These are phyloP conservation scores for Drosophila picticornis DNA, from an alignment of 2,888 invertebrate genomes.

Conservation along the genomic window DNA sequence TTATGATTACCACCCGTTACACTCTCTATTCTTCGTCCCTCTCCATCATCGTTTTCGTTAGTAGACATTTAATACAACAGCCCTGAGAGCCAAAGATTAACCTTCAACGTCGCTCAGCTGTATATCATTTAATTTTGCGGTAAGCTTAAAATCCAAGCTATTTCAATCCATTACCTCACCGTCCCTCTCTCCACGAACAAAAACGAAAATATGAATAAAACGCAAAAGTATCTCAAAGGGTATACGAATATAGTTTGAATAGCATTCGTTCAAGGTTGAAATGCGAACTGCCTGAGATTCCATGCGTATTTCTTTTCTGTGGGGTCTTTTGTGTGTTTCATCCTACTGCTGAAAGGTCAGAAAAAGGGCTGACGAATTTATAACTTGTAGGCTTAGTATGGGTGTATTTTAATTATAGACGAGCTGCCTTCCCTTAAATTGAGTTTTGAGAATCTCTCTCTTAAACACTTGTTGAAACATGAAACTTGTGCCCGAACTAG, in stretches of 20 bases:
- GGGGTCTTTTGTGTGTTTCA: not conserved
- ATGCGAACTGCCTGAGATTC: conserved; percentile 23
- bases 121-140: conserved; percentile 73
- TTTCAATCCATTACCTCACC: conserved; percentile 5
- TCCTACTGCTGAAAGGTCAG: conserved; percentile 28
- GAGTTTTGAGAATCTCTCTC: not conserved
- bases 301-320: conserved; percentile 5
- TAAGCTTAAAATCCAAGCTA: conserved; percentile 72
- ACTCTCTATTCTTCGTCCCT: conserved; percentile 13
- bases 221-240: conserved; percentile 43
- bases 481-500: not conserved
- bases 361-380: conserved; percentile 10
- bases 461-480: conserved; percentile 53
- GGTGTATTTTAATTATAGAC: conserved; percentile 44
- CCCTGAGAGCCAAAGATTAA: conserved; percentile 62
- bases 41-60: conserved; percentile 19
- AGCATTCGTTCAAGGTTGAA: conserved; percentile 47
- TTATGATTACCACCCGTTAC: conserved; percentile 55
- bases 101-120: conserved; percentile 73
- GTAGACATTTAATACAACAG: conserved; percentile 63
- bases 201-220: not conserved
- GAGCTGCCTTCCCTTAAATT: conserved; percentile 13
- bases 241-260: conserved; percentile 53
- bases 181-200: conserved; percentile 1
- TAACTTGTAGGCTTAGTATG: conserved; percentile 16